Percentiles rank a stretch among this genome's conserved stretches.
phyloP scores from a whole-genome alignment of 1,140 invertebrate species.

The Plectrocnemia conspersa region DNA sequence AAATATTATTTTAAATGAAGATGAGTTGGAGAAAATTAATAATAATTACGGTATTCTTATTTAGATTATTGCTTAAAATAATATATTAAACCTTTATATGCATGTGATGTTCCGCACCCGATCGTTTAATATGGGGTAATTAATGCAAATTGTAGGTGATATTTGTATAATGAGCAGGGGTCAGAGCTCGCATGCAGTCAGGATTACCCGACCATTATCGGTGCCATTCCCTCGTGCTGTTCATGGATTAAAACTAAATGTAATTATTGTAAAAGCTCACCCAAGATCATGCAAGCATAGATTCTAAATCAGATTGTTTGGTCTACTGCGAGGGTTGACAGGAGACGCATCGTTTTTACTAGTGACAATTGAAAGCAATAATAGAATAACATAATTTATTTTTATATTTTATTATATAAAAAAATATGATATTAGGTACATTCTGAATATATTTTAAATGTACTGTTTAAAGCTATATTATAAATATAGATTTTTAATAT shows the following conservation, averaged over 20 bases:
- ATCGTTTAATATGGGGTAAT: conserved; percentile 20
- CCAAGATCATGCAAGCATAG: conserved; percentile 34
- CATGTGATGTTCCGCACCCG: conserved; percentile 1
- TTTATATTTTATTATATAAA: too few relatives aligned
- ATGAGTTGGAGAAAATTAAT: too few relatives aligned
- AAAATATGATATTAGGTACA: too few relatives aligned
- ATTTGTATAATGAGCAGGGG: conserved; percentile 21
- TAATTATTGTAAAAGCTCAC: conserved; percentile 35
- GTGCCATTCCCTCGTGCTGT: conserved; percentile 19
- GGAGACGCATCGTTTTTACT: conserved; percentile 1
- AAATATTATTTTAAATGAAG: too few relatives aligned
- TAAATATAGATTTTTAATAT: too few relatives aligned
- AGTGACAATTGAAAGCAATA: too few relatives aligned
- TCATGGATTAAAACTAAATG: conserved; percentile 33
- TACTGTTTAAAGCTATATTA: too few relatives aligned
- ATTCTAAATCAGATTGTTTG: conserved; percentile 35
- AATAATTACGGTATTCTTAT: too few relatives aligned
- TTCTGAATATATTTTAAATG: too few relatives aligned
- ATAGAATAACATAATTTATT: too few relatives aligned
- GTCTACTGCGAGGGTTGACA: conserved; percentile 16
- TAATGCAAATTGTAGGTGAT: conserved; percentile 23
- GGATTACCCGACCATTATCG: conserved; percentile 21
- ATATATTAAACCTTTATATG: too few relatives aligned
- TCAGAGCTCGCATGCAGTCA: conserved; percentile 11
- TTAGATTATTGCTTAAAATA: too few relatives aligned